Evolutionary conservation across 2,797 vertebrate species (phyloP).

Genomic region (Nannoperca obscura): DNA sequence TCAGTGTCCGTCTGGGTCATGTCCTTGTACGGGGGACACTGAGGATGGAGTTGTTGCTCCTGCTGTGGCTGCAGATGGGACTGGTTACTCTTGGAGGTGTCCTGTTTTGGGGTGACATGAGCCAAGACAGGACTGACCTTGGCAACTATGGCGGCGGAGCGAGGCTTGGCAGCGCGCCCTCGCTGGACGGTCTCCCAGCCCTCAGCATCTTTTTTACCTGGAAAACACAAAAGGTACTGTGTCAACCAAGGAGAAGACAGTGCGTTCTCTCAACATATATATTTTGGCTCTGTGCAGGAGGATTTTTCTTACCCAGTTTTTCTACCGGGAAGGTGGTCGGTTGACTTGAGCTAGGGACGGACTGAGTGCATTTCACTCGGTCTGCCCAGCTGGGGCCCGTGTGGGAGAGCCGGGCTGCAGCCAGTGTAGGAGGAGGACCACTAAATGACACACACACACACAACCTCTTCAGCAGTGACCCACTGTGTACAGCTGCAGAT

Average conservation of each 20-base stretch:
- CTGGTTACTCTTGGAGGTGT: constrained; percentile 87
- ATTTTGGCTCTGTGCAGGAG: background rate
- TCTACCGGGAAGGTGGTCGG: constrained; percentile 74
- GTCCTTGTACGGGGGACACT: constrained; percentile 63
- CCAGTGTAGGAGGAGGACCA: constrained; percentile 87
- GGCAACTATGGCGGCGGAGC: constrained; percentile 86
- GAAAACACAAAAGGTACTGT: constrained; percentile 1
- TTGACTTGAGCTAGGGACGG: constrained; percentile 73
- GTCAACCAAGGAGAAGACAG: constrained; percentile 10
- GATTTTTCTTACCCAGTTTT: constrained; percentile 82
- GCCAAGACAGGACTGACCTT: constrained; percentile 85
- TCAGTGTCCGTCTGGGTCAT: constrained; percentile 49
- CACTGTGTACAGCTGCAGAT: constrained; percentile 85
- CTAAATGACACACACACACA: constrained; percentile 77
- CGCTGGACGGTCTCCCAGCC: constrained; percentile 99
- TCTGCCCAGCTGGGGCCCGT: constrained; percentile 96
- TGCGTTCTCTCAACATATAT: constrained; percentile 9
- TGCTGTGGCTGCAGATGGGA: constrained; percentile 78
- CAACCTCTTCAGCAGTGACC: constrained; percentile 78
- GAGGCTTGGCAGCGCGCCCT: constrained; percentile 93
- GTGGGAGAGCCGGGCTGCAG: constrained; percentile 88
- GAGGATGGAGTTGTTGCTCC: constrained; percentile 78
- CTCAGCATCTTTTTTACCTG: constrained; percentile 94
- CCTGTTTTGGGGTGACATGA: constrained; percentile 82
- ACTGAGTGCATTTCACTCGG: constrained; percentile 93